Conservation (phyloP, 2,888 invertebrate genomes). For the Scotopteryx bipunctaria region DNA sequence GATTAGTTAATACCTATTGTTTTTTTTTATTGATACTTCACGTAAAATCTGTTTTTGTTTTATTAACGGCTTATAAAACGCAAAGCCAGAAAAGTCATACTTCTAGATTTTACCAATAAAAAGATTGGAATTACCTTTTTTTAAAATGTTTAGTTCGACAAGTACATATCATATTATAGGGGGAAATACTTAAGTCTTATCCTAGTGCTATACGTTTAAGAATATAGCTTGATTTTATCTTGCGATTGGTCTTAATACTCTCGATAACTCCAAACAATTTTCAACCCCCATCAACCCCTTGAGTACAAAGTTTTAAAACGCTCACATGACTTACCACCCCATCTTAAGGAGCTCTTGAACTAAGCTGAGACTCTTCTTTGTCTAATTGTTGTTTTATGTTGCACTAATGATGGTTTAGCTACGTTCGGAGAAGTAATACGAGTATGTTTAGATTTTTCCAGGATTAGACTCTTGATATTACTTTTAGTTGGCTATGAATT, state of each 20-base stretch:
- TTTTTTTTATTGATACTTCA: too few relatives aligned
- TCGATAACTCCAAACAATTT: slow-evolving; percentile 27
- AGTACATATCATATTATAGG: too few relatives aligned
- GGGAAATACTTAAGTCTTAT: too few relatives aligned
- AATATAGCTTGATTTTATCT: slow-evolving; percentile 8
- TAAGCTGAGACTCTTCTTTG: slow-evolving; percentile 31
- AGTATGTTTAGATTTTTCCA: not conserved
- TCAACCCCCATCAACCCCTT: slow-evolving; percentile 43
- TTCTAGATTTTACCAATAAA: too few relatives aligned
- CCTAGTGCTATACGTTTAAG: not conserved
- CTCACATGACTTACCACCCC: slow-evolving; percentile 49
- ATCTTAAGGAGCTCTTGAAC: slow-evolving; percentile 50
- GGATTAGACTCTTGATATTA: slow-evolving; percentile 7
- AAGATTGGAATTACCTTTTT: too few relatives aligned
- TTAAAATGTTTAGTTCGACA: too few relatives aligned
- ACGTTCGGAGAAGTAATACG: slow-evolving; percentile 10
- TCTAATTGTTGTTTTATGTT: slow-evolving; percentile 28
- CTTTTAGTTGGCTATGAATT: not conserved
- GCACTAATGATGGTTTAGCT: slow-evolving; percentile 27
- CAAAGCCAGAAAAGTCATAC: too few relatives aligned
- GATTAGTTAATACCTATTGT: too few relatives aligned
- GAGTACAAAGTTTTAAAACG: slow-evolving; percentile 86
- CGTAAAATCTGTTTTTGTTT: too few relatives aligned
- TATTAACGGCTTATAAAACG: too few relatives aligned
- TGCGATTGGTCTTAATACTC: slow-evolving; percentile 26